Percentiles rank a stretch among this genome's conserved stretches.
Conservation (phyloP, 2,888 invertebrate genomes). For the Xestoiulus laeticollis region DNA sequence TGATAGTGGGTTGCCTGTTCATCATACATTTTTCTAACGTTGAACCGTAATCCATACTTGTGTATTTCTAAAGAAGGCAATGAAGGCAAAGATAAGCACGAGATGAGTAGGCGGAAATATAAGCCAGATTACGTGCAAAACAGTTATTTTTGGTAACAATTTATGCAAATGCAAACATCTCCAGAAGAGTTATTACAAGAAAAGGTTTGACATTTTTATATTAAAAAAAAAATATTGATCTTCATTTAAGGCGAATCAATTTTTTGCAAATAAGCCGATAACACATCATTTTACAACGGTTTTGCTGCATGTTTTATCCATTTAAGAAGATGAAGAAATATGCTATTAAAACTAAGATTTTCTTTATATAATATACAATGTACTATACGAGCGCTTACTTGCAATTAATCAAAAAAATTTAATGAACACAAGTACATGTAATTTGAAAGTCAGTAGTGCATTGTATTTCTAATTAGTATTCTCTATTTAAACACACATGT, state of each 20-base stretch:
- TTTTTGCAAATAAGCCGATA: no score
- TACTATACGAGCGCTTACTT: no score
- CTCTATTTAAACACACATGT: no score
- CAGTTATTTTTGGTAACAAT: not conserved
- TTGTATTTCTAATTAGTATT: no score
- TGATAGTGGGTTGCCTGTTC: not conserved
- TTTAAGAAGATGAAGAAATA: not conserved
- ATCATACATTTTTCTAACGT: not conserved
- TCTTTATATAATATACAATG: no score
- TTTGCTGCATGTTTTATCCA: no score
- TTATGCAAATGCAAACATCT: slow-evolving; percentile 1
- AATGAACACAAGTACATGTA: no score
- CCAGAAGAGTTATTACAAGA: not conserved
- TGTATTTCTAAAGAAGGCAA: not conserved
- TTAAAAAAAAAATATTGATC: no score
- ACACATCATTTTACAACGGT: no score
- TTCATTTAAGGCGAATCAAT: no score
- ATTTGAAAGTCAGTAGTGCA: no score
- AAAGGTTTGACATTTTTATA: not conserved
- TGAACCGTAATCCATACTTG: not conserved
- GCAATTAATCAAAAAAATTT: no score
- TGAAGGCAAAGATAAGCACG: not conserved
- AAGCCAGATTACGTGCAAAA: not conserved
- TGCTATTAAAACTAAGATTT: not conserved
- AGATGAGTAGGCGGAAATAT: not conserved